A percentile compares a stretch with the other conserved stretches of the same genome.
phyloP scores from a whole-genome alignment of 2,888 invertebrate genomes.

The Onthophagus sagittarius region DNA sequence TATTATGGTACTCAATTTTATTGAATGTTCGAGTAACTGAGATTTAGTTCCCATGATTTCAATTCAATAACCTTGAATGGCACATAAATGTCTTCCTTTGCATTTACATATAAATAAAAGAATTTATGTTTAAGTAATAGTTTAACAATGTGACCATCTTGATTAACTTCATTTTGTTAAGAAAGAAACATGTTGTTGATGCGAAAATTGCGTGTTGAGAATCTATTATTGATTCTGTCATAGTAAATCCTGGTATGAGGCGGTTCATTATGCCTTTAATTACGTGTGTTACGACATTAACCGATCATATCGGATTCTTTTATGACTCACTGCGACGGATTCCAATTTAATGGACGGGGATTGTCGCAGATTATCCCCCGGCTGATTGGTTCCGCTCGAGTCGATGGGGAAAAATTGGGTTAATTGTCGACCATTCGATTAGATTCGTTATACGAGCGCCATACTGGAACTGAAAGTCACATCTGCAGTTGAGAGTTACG shows the following conservation, averaged over 20 bases:
- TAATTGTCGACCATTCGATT: constrained; percentile 10
- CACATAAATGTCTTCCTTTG: too few relatives aligned
- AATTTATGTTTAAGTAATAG: too few relatives aligned
- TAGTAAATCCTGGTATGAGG: background rate
- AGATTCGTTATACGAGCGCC: constrained; percentile 1
- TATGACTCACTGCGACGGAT: constrained; percentile 4
- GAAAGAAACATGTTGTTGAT: too few relatives aligned
- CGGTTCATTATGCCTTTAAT: background rate
- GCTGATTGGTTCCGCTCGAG: background rate
- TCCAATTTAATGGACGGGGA: constrained; percentile 12
- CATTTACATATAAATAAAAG: too few relatives aligned
- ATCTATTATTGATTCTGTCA: background rate
- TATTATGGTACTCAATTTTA: too few relatives aligned
- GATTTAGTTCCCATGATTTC: too few relatives aligned
- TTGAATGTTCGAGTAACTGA: too few relatives aligned
- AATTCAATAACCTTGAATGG: too few relatives aligned
- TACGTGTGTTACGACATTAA: background rate
- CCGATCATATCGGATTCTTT: background rate
- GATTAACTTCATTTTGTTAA: too few relatives aligned
- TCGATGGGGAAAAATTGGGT: constrained; percentile 12
- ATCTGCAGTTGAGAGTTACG: background rate
- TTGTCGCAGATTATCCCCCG: constrained; percentile 7
- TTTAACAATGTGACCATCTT: too few relatives aligned
- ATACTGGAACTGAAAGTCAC: background rate
- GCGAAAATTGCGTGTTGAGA: background rate